A percentile compares a stretch with the other conserved stretches of the same genome.
These are phyloP conservation scores for Muntiacus muntjak DNA, from an alignment of 2,113 vertebrate species.

Conservation along the genomic window DNA sequence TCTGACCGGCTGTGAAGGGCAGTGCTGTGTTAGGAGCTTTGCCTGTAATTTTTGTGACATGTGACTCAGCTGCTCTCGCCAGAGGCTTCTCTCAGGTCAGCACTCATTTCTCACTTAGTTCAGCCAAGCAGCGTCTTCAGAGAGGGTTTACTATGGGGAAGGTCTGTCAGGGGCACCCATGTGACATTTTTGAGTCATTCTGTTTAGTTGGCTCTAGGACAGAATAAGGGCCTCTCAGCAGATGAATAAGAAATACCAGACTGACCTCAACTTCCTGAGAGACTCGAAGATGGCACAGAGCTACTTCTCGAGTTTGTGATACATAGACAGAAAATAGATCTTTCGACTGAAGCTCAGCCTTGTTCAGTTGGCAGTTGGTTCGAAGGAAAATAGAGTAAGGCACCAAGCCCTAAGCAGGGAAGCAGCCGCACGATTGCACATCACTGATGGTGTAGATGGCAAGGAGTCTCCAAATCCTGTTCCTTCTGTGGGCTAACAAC, in stretches of 20 bases:
- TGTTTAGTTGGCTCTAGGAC: conserved; percentile 29
- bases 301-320: not conserved
- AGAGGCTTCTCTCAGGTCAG: conserved; percentile 47
- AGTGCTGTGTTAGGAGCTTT: not conserved
- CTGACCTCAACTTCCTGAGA: not conserved
- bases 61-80: conserved; percentile 36
- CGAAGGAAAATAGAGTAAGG: not conserved
- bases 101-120: conserved; percentile 60
- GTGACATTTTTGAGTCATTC: conserved; percentile 18
- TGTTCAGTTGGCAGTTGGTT: not conserved
- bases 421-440: not conserved
- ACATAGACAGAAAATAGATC: not conserved
- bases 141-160: not conserved
- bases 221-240: conserved; percentile 1
- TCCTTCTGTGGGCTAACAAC: not conserved
- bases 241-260: not conserved
- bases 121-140: conserved; percentile 11
- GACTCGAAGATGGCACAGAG: not conserved
- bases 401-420: not conserved
- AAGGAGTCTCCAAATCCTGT: not conserved
- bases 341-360: not conserved
- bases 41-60: conserved; percentile 61
- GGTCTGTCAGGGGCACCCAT: not conserved
- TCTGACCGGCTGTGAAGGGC: not conserved
- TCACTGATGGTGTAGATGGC: not conserved